A percentile compares a stretch with the other conserved stretches of the same genome.
phyloP scores from a whole-genome alignment of 2,113 vertebrate species.

The Muscicapa adusta region DNA sequence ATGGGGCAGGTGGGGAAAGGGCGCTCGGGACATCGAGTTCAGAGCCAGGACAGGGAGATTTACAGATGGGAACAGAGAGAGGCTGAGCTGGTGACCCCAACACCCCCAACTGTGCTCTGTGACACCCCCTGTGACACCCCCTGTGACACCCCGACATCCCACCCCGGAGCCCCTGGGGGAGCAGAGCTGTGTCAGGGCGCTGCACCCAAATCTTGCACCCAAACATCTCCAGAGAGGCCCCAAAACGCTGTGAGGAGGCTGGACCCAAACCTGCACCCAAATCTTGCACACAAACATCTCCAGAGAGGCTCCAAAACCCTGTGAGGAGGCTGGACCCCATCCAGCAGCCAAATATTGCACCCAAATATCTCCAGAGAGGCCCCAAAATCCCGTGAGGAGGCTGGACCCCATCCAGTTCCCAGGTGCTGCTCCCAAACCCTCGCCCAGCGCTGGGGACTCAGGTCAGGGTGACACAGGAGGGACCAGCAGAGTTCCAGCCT shows the following conservation, averaged over 20 bases:
- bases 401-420: rapidly evolving
- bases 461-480: neutral
- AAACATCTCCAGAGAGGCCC: no score
- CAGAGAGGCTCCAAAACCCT: no score
- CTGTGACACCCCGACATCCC: neutral
- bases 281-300: no score
- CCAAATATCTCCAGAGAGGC: no score
- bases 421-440: neutral
- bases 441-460: rapidly evolving
- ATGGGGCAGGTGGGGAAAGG: neutral
- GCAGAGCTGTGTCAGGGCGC: neutral
- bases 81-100: neutral
- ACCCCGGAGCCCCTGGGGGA: neutral
- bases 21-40: neutral
- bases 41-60: neutral
- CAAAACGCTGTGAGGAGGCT: no score
- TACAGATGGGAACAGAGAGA: neutral
- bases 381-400: no score
- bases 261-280: no score
- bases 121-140: neutral
- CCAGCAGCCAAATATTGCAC: no score
- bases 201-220: neutral
- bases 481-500: rapidly evolving
- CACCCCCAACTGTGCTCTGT: rapidly evolving
- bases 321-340: no score